phyloP scores from a whole-genome alignment of 1,140 invertebrate species.

The Pollicipes pollicipes region DNA sequence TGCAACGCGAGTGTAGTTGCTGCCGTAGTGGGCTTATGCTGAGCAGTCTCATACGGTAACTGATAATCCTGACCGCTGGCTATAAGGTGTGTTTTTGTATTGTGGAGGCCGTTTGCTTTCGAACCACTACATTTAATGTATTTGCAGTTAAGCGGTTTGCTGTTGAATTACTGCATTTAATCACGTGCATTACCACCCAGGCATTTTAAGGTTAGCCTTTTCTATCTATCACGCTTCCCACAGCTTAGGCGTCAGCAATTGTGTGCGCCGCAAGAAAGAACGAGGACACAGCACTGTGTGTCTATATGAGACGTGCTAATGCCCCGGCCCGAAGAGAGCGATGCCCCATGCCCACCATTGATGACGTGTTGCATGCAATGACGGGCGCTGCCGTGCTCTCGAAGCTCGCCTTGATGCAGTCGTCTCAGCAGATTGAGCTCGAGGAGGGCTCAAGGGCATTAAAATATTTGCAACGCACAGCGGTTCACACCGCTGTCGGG shows the following conservation, averaged over 20 bases:
- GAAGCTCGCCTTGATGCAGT: neutral
- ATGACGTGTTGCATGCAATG: neutral
- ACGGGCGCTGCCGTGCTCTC: neutral
- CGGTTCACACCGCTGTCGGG: neutral
- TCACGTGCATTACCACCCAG: no score
- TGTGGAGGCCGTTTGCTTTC: no score
- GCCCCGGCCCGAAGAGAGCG: neutral
- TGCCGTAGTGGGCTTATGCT: no score
- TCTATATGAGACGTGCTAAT: neutral
- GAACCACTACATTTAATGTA: no score
- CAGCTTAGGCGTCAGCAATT: conserved; percentile 22
- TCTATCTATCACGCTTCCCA: no score
- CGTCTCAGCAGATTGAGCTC: neutral
- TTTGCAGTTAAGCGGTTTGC: no score
- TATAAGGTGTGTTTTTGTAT: no score
- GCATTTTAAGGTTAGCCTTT: no score
- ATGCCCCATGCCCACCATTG: neutral
- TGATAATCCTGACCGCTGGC: no score
- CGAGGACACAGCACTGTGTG: neutral
- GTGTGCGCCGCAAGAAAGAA: conserved; percentile 11
- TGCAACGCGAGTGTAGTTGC: no score
- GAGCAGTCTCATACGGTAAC: no score
- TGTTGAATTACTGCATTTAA: no score
- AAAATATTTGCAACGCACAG: neutral
- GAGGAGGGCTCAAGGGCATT: neutral